Conservation (phyloP, 2,888 invertebrate species). For the Uropetala carovei region DNA sequence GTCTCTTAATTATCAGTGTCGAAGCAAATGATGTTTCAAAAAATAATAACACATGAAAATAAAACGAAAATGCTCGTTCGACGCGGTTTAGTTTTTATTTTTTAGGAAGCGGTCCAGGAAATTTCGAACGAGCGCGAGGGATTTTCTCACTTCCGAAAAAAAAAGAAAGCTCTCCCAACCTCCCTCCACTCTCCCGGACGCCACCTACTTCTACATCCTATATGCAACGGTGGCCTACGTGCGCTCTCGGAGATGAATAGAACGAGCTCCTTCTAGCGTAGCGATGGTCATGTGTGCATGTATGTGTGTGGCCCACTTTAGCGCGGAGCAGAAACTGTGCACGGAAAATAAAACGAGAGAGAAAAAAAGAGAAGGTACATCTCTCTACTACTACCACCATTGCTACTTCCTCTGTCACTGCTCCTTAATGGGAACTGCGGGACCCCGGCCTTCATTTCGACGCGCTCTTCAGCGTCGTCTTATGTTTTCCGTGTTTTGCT, state of each 20-base stretch:
- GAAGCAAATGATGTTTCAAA: too few species aligned
- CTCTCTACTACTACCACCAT: background rate
- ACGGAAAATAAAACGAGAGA: background rate
- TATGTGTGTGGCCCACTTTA: conserved; percentile 7
- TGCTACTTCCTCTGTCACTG: background rate
- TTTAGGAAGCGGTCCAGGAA: background rate
- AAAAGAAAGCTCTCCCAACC: background rate
- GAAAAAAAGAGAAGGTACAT: background rate
- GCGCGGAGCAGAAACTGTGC: conserved; percentile 2
- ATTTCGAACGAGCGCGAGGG: background rate
- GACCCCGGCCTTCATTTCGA: background rate
- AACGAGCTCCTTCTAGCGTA: background rate
- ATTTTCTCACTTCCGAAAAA: background rate
- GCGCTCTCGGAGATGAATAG: background rate
- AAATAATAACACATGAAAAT: too few species aligned
- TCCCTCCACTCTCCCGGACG: background rate
- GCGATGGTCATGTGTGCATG: conserved; percentile 7
- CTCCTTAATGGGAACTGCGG: conserved; percentile 30
- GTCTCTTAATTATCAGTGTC: too few species aligned
- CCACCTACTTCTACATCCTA: background rate
- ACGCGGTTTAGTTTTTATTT: too few species aligned
- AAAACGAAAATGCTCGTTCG: too few species aligned
- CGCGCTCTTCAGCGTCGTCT: conserved; percentile 1
- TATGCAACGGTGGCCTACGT: background rate
- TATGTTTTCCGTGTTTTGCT: background rate